Evolutionary conservation across 2,797 vertebrate species (phyloP).

Genomic region (Neosalanx taihuensis): DNA sequence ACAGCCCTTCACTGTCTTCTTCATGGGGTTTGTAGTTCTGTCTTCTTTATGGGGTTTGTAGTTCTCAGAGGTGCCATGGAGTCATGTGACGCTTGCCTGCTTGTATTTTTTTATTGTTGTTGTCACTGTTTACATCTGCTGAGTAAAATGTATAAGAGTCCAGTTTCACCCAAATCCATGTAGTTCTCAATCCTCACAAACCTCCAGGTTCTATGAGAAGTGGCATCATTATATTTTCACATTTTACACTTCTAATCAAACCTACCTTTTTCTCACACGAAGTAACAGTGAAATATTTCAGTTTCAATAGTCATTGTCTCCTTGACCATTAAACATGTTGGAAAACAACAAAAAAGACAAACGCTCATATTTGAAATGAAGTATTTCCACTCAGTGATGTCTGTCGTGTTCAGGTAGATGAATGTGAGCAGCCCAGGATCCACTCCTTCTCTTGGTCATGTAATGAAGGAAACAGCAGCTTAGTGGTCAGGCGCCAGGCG

Average conservation of each 20-base stretch:
- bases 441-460: slow-evolving; percentile 46
- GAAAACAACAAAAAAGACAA: slow-evolving; percentile 44
- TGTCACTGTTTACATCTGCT: neutral
- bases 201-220: no score
- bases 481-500: slow-evolving; percentile 67
- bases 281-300: slow-evolving; percentile 17
- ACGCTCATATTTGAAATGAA: slow-evolving; percentile 47
- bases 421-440: slow-evolving; percentile 64
- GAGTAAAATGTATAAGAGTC: neutral
- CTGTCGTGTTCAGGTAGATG: slow-evolving; percentile 67
- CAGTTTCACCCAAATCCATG: no score
- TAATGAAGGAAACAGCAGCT: slow-evolving; percentile 70
- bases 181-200: no score
- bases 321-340: slow-evolving; percentile 27
- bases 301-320: slow-evolving; percentile 19
- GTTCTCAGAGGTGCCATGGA: neutral
- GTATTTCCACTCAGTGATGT: slow-evolving; percentile 50
- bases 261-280: slow-evolving; percentile 1
- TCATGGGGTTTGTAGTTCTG: neutral
- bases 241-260: neutral
- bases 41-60: neutral
- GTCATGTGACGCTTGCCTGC: neutral
- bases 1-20: neutral
- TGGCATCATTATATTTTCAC: no score
- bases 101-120: neutral